These are phyloP conservation scores for Pachydiplax longipennis DNA, from an alignment of 2,888 invertebrate genomes.

Conservation along the genomic window DNA sequence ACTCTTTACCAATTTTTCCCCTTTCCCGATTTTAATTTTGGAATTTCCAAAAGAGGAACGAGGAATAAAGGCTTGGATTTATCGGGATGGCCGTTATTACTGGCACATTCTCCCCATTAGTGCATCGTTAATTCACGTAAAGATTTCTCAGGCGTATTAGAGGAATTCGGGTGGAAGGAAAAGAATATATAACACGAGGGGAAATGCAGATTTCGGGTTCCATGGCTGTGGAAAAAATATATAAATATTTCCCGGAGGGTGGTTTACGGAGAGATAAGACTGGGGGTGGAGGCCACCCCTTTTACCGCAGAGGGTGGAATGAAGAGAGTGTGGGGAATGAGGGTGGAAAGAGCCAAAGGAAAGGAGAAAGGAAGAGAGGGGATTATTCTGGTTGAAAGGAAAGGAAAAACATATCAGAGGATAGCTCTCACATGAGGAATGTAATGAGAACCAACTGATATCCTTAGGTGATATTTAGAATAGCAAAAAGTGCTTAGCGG, in stretches of 20 bases:
- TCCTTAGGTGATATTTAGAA: no score
- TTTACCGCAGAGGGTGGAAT: slow-evolving; percentile 36
- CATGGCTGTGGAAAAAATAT: slow-evolving; percentile 1
- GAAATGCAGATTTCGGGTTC: slow-evolving; percentile 20
- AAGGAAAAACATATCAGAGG: no score
- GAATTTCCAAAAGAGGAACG: not conserved
- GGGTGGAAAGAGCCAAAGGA: not conserved
- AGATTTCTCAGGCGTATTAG: slow-evolving; percentile 40
- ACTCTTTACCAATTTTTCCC: not conserved
- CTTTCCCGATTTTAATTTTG: slow-evolving; percentile 2
- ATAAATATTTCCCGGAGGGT: slow-evolving; percentile 1
- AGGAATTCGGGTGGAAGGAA: slow-evolving; percentile 29
- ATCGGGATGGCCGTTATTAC: slow-evolving; percentile 27
- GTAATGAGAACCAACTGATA: no score
- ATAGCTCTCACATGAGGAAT: no score
- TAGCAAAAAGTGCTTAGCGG: no score
- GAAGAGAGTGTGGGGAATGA: not conserved
- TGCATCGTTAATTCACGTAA: slow-evolving; percentile 41
- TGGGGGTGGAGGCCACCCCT: slow-evolving; percentile 15
- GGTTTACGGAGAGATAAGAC: slow-evolving; percentile 26
- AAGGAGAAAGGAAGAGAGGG: not conserved
- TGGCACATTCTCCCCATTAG: slow-evolving; percentile 32
- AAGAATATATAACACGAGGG: slow-evolving; percentile 29
- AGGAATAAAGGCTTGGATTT: not conserved
- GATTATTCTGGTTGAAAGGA: not conserved